phyloP scores from a whole-genome alignment of 2,888 invertebrate genomes.

The Troides oblongomaculatus region DNA sequence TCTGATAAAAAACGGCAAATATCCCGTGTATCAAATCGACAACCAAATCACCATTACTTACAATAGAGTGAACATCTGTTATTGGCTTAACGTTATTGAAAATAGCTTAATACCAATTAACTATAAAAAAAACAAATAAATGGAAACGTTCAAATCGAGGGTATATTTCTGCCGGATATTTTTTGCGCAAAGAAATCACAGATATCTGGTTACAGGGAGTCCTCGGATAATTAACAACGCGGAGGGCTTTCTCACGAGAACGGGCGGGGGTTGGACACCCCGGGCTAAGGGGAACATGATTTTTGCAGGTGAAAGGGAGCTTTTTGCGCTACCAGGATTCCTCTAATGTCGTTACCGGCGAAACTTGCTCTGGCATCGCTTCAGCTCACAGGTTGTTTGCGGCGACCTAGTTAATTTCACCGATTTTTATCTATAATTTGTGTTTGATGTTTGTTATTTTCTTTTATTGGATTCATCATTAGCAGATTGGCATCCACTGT shows the following conservation, averaged over 20 bases:
- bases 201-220: constrained; percentile 44
- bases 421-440: too few relatives aligned
- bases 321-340: constrained; percentile 48
- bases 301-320: constrained; percentile 53
- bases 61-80: too few relatives aligned
- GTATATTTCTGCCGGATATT: constrained; percentile 10
- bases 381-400: neutral
- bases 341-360: constrained; percentile 41
- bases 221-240: constrained; percentile 49
- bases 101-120: neutral
- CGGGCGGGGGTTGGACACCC: constrained; percentile 29
- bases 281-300: constrained; percentile 43
- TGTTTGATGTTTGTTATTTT: neutral
- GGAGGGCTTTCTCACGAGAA: constrained; percentile 42
- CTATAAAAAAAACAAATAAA: neutral
- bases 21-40: too few relatives aligned
- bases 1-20: too few relatives aligned
- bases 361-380: constrained; percentile 28
- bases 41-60: too few relatives aligned
- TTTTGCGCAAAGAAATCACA: constrained; percentile 34
- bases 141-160: neutral
- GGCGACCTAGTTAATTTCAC: too few relatives aligned
- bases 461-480: neutral
- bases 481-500: too few relatives aligned
- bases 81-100: neutral